Evolutionary conservation across 2,113 vertebrate species (phyloP).

Genomic region (Gracilinanus agilis): DNA sequence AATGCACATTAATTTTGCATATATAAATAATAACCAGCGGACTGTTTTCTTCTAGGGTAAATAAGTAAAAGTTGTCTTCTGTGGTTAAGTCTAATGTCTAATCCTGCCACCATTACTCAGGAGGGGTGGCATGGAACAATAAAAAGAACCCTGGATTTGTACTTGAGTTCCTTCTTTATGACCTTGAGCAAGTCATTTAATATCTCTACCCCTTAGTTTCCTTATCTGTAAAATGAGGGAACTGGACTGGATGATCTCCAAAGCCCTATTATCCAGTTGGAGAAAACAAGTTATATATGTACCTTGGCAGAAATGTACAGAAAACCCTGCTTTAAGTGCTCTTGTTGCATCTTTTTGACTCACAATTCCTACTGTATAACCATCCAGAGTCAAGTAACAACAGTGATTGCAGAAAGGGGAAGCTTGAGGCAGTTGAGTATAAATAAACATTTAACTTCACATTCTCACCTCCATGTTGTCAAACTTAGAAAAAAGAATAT

Average conservation of each 20-base stretch:
- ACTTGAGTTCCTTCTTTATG: background rate
- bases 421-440: background rate
- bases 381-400: background rate
- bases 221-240: background rate
- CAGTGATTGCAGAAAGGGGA: background rate
- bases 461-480: background rate
- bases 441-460: background rate
- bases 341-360: background rate
- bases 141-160: background rate
- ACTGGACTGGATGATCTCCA: background rate
- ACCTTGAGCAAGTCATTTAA: background rate
- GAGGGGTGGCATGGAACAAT: background rate
- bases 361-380: background rate
- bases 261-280: background rate
- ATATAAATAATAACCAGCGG: background rate
- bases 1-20: background rate
- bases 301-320: background rate
- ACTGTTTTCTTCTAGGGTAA: background rate
- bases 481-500: background rate
- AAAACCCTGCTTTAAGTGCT: background rate
- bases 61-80: background rate
- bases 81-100: background rate
- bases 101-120: background rate
- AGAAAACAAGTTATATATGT: background rate
- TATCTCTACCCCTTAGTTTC: background rate